Conservation (phyloP, 2,113 vertebrate species). For the Apistogramma diplotaenia region DNA sequence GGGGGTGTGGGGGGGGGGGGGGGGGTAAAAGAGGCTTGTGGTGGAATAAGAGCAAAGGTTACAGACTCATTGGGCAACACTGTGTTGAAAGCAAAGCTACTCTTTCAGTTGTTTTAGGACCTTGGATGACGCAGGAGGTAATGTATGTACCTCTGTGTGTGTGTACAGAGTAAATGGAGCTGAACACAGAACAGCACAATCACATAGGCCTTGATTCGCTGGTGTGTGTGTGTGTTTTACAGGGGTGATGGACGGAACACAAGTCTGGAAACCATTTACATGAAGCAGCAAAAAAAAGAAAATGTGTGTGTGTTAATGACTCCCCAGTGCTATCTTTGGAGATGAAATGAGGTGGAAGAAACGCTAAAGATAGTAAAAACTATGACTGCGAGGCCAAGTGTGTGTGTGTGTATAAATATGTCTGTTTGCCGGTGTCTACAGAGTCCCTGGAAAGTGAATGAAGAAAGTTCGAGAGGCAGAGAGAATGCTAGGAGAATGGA, state of each 20-base stretch:
- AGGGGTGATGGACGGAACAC: conserved; percentile 18
- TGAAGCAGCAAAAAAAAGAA: conserved; percentile 55
- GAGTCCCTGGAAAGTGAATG: background rate
- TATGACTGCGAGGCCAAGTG: conserved; percentile 1
- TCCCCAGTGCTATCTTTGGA: conserved; percentile 51
- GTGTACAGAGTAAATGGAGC: conserved; percentile 20
- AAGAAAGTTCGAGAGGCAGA: conserved; percentile 3
- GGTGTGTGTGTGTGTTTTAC: conserved; percentile 3
- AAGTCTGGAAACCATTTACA: conserved; percentile 62
- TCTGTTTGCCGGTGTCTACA: background rate
- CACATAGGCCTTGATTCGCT: conserved; percentile 6
- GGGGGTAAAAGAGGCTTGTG: background rate
- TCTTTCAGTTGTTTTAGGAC: background rate
- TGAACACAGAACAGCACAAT: conserved; percentile 23
- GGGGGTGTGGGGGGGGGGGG: too few relatives aligned
- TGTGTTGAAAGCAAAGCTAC: conserved; percentile 3
- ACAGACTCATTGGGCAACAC: background rate
- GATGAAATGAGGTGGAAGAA: conserved; percentile 48
- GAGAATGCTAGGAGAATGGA: background rate
- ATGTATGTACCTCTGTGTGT: background rate
- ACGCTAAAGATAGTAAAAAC: conserved; percentile 51
- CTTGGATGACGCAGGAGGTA: conserved; percentile 5
- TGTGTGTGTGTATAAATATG: background rate
- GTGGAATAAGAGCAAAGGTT: background rate
- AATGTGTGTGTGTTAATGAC: conserved; percentile 17